These are phyloP conservation scores for Epizoanthus scotinus DNA, from an alignment of 92 coral and sea anemone genomes.

Conservation along the genomic window DNA sequence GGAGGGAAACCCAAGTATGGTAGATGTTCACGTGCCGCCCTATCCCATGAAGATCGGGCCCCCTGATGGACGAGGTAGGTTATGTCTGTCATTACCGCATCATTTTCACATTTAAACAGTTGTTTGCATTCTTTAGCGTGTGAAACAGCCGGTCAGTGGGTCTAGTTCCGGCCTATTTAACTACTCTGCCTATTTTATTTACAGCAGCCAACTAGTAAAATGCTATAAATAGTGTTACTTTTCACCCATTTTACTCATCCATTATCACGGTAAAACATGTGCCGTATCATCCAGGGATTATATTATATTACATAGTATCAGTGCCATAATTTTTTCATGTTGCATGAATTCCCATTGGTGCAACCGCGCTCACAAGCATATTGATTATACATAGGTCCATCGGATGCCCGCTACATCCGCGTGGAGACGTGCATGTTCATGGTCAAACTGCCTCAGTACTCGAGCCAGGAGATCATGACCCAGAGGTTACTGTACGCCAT, in stretches of 20 bases:
- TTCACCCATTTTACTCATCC: no score
- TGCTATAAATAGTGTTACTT: no score
- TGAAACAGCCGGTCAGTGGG: background rate
- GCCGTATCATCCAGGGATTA: no score
- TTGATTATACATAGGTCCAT: conserved; percentile 62
- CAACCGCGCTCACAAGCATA: background rate
- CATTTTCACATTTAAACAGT: background rate
- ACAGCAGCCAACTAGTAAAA: no score
- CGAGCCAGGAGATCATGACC: conserved; percentile 89
- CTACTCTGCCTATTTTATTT: no score
- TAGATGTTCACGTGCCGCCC: conserved; percentile 96
- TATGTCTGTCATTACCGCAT: background rate
- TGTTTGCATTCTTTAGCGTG: background rate
- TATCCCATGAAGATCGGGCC: conserved; percentile 99
- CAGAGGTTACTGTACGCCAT: conserved; percentile 89
- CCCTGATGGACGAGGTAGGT: conserved; percentile 94
- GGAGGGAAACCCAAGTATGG: conserved; percentile 78
- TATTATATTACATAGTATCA: no score
- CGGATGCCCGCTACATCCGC: conserved; percentile 95
- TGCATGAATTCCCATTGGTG: background rate
- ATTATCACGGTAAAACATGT: no score
- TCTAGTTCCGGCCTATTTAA: conserved; percentile 5
- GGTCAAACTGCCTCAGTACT: conserved; percentile 94
- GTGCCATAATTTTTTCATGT: no score
- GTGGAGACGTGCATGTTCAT: conserved; percentile 99